These are phyloP conservation scores for Sceloporus undulatus DNA, from an alignment of 2,113 vertebrate species.

Conservation along the genomic window DNA sequence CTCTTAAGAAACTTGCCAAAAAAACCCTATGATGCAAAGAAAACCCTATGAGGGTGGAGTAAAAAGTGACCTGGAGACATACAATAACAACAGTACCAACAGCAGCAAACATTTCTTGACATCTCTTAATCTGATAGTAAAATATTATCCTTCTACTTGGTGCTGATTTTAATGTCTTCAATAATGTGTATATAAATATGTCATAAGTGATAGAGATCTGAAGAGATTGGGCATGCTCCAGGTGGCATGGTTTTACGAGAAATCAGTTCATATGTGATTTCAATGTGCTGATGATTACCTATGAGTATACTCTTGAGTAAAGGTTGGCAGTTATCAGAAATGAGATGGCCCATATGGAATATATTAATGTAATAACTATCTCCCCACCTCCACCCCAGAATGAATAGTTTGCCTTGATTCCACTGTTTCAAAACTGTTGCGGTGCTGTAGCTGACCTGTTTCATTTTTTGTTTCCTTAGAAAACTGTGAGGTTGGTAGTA, in stretches of 20 bases:
- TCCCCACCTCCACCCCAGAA: not conserved
- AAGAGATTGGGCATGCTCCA: no score
- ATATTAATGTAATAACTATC: no score
- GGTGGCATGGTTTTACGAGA: no score
- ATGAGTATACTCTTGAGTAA: not conserved
- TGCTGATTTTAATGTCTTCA: not conserved
- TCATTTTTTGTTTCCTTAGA: constrained; percentile 77
- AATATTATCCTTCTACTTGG: not conserved
- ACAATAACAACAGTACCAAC: no score
- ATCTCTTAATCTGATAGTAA: not conserved
- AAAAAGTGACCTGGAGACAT: no score
- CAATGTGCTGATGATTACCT: not conserved
- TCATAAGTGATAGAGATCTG: not conserved
- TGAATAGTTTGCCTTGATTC: not conserved
- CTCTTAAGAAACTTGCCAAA: no score
- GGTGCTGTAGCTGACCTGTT: not conserved
- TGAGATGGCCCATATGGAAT: no score
- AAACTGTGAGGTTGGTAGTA: constrained; percentile 93
- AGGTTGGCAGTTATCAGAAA: no score
- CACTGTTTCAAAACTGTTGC: not conserved
- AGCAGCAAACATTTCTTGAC: not conserved
- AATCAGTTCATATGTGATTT: no score
- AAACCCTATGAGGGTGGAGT: no score
- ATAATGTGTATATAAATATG: not conserved
- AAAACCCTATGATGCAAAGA: no score